These are phyloP conservation scores for Pachyuromys duprasi DNA, from an alignment of 2,797 vertebrate genomes.

Conservation along the genomic window DNA sequence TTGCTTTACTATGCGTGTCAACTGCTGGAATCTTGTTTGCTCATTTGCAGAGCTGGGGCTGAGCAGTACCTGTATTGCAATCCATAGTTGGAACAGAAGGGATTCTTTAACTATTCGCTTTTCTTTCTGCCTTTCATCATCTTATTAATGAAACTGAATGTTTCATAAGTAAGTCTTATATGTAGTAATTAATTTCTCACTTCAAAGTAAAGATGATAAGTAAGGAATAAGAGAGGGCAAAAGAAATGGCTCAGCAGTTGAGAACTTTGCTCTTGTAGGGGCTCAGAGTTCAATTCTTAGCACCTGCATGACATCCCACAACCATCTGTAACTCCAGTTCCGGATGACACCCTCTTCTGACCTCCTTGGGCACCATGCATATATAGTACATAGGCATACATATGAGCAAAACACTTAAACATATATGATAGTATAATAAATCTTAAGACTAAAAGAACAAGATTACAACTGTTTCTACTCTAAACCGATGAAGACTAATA, in stretches of 20 bases:
- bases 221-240: neutral
- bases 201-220: slow-evolving; percentile 31
- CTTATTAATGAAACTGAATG: slow-evolving; percentile 18
- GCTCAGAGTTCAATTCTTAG: neutral
- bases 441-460: neutral
- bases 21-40: neutral
- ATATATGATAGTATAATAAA: neutral
- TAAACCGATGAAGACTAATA: slow-evolving; percentile 63
- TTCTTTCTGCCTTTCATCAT: slow-evolving; percentile 20
- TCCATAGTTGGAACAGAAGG: neutral
- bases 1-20: neutral
- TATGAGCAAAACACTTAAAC: neutral
- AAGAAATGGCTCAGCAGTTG: neutral
- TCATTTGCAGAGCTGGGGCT: neutral
- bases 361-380: neutral
- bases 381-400: neutral
- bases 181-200: slow-evolving; percentile 63
- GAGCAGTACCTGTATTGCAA: neutral
- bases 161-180: slow-evolving; percentile 2
- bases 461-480: slow-evolving; percentile 55
- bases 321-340: neutral
- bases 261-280: neutral
- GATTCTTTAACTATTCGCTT: slow-evolving; percentile 26
- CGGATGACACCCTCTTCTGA: neutral
- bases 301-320: neutral